Percentiles rank a stretch among this genome's conserved stretches.
Conservation (phyloP, 1,140 invertebrate genomes). For the Grapholita molesta region DNA sequence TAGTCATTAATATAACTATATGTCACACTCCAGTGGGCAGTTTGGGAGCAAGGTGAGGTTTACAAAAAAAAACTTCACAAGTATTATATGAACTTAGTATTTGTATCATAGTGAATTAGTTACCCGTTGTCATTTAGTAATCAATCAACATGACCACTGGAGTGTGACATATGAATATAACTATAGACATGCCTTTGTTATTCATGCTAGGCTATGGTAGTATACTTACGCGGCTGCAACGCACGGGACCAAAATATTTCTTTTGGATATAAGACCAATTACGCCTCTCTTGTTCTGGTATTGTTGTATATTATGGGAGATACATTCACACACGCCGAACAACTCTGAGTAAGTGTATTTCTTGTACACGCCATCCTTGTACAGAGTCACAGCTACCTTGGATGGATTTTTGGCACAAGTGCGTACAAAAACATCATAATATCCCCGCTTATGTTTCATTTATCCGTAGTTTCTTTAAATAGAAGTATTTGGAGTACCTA, state of each 20-base stretch:
- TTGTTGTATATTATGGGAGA: conserved; percentile 62
- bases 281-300: conserved; percentile 53
- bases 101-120: too few relatives aligned
- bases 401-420: conserved; percentile 58
- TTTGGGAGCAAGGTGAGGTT: too few relatives aligned
- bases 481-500: too few relatives aligned
- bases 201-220: background rate
- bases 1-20: too few relatives aligned
- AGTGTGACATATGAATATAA: background rate
- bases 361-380: conserved; percentile 42
- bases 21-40: too few relatives aligned
- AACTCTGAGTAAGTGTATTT: conserved; percentile 62
- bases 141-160: background rate
- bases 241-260: conserved; percentile 62
- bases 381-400: conserved; percentile 48
- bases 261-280: conserved; percentile 56
- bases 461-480: too few relatives aligned
- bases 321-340: conserved; percentile 66
- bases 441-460: conserved; percentile 59
- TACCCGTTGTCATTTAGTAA: too few relatives aligned
- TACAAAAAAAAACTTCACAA: too few relatives aligned
- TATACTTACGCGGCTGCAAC: conserved; percentile 65
- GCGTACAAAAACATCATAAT: conserved; percentile 62
- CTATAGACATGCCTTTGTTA: too few relatives aligned
- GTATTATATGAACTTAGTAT: too few relatives aligned